Base-by-base conservation (phyloP, 2,888 invertebrate species). In the Spodoptera exigua region DNA sequence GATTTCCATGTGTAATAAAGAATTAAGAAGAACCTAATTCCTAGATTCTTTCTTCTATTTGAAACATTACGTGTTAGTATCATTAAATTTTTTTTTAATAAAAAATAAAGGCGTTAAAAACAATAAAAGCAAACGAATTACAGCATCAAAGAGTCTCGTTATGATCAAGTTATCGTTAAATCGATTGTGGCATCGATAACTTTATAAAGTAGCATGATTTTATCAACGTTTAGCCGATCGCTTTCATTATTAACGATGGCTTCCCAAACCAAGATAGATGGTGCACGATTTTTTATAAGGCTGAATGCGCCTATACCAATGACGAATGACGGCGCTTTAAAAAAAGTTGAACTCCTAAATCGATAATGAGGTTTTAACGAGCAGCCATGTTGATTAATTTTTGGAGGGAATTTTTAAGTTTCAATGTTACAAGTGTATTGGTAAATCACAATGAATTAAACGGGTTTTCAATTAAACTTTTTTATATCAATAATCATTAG, bases 161-260 rank as follows among this genome's bases (percentile, higher is more conserved):
- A 70, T 74, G 79, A 84, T 84, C 80, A 68, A 87, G 85, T 87
- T 86, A 87, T 85, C 79, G 73, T 74, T 61, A 70, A 79, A 70
- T 75, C 79, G 88, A 89, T 91, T 73, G 82, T 85, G 82, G 58
- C 76, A 66, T 67, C 70, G 87, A 88, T 89, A 85, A 81, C 66
- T 61, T 45, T 75, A 64, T 70, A 73, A 79, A 79, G 84, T 84
- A 84, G 85, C 82, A 73, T 74, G 88, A 88, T 88, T 81, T 86
- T 89, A 89, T 89, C 89, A 78, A 55, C 80, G 67, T 80, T 86
- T 82, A 82, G 82, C 73, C 80, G 78, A 82, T 83, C 83, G 80
- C 71, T 61, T 67, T 47, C 67, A 81, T 85, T 88, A 87, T 84
- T 84, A 87, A 87, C 84, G 87, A 84, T 79, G 76, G 59, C 52